phyloP scores from a whole-genome alignment of 2,888 invertebrate genomes.

The Chromoteleia sp. region DNA sequence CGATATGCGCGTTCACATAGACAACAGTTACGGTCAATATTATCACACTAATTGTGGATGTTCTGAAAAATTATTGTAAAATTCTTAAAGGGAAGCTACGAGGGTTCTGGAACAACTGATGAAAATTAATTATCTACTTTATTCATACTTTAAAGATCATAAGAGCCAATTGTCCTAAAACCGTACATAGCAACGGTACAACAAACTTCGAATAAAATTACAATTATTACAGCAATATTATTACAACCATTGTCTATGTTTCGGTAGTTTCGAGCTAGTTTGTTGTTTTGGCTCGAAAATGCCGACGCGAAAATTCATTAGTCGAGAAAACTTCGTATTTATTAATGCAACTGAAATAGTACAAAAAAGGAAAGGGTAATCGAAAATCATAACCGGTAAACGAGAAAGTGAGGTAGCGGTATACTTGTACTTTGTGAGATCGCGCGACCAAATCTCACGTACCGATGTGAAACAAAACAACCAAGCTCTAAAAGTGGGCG shows the following conservation, averaged over 20 bases:
- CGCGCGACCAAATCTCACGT: conserved; percentile 78
- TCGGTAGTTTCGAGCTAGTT: neutral
- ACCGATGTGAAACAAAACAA: conserved; percentile 82
- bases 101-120: neutral
- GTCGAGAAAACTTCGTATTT: conserved; percentile 4
- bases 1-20: neutral
- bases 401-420: conserved; percentile 43
- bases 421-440: conserved; percentile 55
- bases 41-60: neutral
- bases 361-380: conserved; percentile 5
- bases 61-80: neutral
- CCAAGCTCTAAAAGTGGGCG: conserved; percentile 90
- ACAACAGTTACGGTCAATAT: neutral
- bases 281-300: neutral
- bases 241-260: neutral
- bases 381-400: conserved; percentile 29
- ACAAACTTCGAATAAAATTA: too few relatives aligned
- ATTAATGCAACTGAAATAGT: conserved; percentile 25
- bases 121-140: too few relatives aligned
- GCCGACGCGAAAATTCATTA: neutral
- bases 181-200: too few relatives aligned
- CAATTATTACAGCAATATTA: neutral
- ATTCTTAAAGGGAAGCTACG: neutral
- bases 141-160: too few relatives aligned
- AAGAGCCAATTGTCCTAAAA: too few relatives aligned